Conservation (phyloP, 2,113 vertebrate species). For the Gymnorhina tibicen region DNA sequence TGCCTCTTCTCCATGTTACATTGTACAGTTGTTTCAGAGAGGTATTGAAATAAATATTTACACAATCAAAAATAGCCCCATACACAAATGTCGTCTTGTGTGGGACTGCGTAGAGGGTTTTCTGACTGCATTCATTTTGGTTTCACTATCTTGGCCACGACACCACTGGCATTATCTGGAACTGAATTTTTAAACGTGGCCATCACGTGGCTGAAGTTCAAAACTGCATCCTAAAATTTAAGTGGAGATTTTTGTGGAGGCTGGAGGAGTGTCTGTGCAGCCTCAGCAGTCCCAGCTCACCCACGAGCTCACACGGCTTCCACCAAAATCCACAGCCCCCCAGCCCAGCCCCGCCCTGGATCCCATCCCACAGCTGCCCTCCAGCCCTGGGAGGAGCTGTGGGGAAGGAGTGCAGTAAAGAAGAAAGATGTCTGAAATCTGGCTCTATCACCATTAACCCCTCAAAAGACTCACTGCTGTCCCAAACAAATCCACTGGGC, state of each 20-base stretch:
- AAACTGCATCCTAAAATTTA: conserved; percentile 1
- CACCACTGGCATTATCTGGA: not conserved
- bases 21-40: not conserved
- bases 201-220: conserved; percentile 48
- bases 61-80: not conserved
- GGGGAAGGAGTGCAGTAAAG: not conserved
- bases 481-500: not conserved
- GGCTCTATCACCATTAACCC: not conserved
- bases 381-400: not conserved
- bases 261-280: not conserved
- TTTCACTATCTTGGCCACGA: not conserved
- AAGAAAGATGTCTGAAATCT: not conserved
- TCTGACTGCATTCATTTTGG: not conserved
- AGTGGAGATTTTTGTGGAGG: not conserved
- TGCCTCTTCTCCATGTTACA: not conserved
- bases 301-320: not conserved
- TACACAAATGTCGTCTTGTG: not conserved
- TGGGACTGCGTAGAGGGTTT: not conserved
- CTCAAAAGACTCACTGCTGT: not conserved
- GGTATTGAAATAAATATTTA: not conserved
- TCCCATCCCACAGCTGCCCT: not conserved
- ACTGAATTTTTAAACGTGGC: conserved; percentile 24
- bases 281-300: not conserved
- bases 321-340: not conserved
- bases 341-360: not conserved